A percentile compares a stretch with the other conserved stretches of the same genome.
Evolutionary conservation across 2,113 vertebrate genomes (phyloP).

Genomic region (zebrafish (Danio rerio)): GRCz12tu NC_133198.1:47628501-47629000

Average conservation of each 20-base stretch:
- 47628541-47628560: too few relatives aligned
- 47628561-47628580: too few relatives aligned
- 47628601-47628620: too few relatives aligned
- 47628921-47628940: too few relatives aligned
- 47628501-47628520: too few relatives aligned
- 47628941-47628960: too few relatives aligned
- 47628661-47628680: conserved; percentile 81
- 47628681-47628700: conserved; percentile 92
- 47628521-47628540: too few relatives aligned
- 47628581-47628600: too few relatives aligned
- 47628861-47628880: neutral
- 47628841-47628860: conserved; percentile 53
- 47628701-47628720: conserved; percentile 88
- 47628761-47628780: conserved; percentile 81
- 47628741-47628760: conserved; percentile 86
- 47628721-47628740: conserved; percentile 79
- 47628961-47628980: too few relatives aligned
- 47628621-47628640: too few relatives aligned
- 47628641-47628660: neutral
- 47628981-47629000: too few relatives aligned
- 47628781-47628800: conserved; percentile 80
- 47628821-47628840: conserved; percentile 89
- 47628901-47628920: too few relatives aligned
- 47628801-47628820: conserved; percentile 90
- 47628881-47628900: neutral